These are phyloP conservation scores for Anomalospiza imberbis DNA, from an alignment of 2,797 vertebrate species.

Conservation along the genomic window DNA sequence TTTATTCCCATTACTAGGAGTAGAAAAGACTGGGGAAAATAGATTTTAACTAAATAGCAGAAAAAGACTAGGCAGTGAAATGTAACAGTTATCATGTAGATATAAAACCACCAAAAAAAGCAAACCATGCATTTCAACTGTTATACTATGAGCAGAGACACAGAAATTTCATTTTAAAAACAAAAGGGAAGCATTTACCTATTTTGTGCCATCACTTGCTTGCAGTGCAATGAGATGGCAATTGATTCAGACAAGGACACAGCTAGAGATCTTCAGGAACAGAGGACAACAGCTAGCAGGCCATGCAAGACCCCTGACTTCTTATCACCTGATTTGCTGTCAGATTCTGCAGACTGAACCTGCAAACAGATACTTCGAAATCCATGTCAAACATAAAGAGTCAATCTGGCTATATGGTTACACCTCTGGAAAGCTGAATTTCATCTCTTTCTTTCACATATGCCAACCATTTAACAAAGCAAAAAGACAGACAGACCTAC, in stretches of 20 bases:
- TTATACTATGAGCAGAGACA: neutral
- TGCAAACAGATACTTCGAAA: neutral
- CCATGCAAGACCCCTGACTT: neutral
- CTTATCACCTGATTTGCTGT: neutral
- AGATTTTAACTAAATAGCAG: neutral
- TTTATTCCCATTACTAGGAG: neutral
- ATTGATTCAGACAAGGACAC: neutral
- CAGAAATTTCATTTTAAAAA: conserved; percentile 22
- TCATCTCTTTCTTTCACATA: neutral
- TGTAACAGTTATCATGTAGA: neutral
- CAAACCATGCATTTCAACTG: neutral
- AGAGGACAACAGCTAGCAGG: neutral
- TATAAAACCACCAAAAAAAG: neutral
- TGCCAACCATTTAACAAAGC: conserved; percentile 8
- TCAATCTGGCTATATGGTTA: neutral
- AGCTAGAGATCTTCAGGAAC: neutral
- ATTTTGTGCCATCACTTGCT: neutral
- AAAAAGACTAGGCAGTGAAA: neutral
- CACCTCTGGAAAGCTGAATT: conserved; percentile 1
- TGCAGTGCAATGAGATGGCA: neutral
- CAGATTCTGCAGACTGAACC: neutral
- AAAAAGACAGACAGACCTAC: neutral
- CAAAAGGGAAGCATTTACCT: neutral
- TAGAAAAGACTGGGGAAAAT: neutral
- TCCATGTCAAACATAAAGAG: neutral